Percentiles rank a stretch among this genome's conserved stretches.
Conservation (phyloP, 2,888 invertebrate species). For the Napeogenes sylphis region DNA sequence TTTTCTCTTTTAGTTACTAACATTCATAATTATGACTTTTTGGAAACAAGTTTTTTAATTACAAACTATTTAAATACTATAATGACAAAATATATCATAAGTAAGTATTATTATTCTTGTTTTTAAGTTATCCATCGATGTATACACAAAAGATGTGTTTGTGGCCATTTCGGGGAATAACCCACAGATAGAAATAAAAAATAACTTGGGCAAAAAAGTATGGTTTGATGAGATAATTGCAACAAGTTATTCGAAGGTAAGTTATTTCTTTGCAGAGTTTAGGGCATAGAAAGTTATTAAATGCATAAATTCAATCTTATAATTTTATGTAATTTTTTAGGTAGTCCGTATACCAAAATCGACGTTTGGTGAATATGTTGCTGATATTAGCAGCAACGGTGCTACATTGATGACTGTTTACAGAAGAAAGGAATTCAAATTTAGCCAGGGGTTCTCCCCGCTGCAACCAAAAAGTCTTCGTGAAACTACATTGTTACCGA, state of each 20-base stretch:
- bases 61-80: too few species aligned
- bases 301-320: too few species aligned
- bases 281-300: not conserved
- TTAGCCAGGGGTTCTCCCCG: constrained; percentile 55
- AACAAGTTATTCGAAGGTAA: constrained; percentile 46
- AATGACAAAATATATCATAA: too few species aligned
- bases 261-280: constrained; percentile 11
- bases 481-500: constrained; percentile 53
- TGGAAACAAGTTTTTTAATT: too few species aligned
- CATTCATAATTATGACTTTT: too few species aligned
- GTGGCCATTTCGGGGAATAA: constrained; percentile 47
- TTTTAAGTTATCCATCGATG: constrained; percentile 50
- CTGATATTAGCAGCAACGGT: constrained; percentile 40
- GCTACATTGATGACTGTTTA: constrained; percentile 43
- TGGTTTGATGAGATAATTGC: constrained; percentile 42
- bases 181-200: constrained; percentile 39
- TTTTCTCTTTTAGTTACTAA: too few species aligned
- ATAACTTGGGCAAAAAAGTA: constrained; percentile 32
- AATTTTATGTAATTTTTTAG: constrained; percentile 35
- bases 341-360: constrained; percentile 42
- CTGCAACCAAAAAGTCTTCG: constrained; percentile 44
- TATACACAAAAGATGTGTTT: constrained; percentile 49
- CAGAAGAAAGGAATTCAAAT: constrained; percentile 43
- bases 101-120: constrained; percentile 4
- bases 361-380: constrained; percentile 39